Evolutionary conservation across 1,140 invertebrate genomes (phyloP), one percentile per base, ranked within the genome.

Genomic region (Drosophila oshimai): DNA sequence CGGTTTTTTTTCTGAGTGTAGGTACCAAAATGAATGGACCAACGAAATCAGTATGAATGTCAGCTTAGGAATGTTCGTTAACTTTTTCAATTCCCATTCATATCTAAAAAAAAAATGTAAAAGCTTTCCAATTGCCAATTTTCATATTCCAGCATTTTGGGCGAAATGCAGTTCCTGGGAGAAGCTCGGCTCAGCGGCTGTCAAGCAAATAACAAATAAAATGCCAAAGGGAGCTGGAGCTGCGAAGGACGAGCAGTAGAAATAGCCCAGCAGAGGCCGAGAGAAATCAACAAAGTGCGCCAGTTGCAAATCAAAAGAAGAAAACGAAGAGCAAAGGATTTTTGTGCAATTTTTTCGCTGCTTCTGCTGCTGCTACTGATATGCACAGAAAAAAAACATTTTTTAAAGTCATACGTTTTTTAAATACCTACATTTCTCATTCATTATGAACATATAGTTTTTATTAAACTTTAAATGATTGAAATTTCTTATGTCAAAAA

Each of bases 241-340:
- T 29, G 41, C 4, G 13, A 39, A 29, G 37, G 33, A 34, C 15
- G 20, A 33, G 17, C 24, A 9, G 9, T 12, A 50, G 41, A 7
- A 37, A 53, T n/a, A 12, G 29, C 1, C 17, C 12, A 4, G 17
- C 6, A 12, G 34, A 44, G 46, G 17, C 28, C 9, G 33, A 24
- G 17, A 54, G 33, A 64, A 47, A 39, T 39, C 58, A 64, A 61
- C 77, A 68, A 68, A 71, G 53, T 84, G 70, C 54, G 74, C 74
- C 75, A 77, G 74, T 49, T 74, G 67, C 69, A 83, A 83, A 84
- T 83, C 79, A 83, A 78, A 78, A 71, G 34, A 44, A 68, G 62
- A 33, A 74, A 62, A 47, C 45, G 54, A 79, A 79, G 76, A 79
- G 76, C 67, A 81, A 81, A 61, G 78, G 60, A 81, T 77, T 81